Percentiles rank a stretch among this genome's conserved stretches.
phyloP scores from a whole-genome alignment of 2,797 vertebrate species.

The Arremon brunneinucha region DNA sequence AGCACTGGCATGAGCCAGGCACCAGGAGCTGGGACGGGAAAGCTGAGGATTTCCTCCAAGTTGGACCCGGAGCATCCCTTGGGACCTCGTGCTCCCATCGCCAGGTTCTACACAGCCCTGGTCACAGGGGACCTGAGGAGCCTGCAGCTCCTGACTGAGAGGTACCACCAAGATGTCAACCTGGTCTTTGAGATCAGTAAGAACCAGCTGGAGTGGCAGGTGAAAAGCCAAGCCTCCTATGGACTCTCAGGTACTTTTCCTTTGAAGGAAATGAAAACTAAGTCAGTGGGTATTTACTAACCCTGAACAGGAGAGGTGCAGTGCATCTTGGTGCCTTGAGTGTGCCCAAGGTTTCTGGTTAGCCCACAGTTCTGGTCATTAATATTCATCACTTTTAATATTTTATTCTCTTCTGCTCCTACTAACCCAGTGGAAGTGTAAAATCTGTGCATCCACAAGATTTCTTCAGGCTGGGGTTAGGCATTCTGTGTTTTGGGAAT shows the following conservation, averaged over 20 bases:
- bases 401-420: background rate
- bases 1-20: conserved; percentile 41
- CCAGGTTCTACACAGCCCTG: conserved; percentile 67
- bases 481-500: background rate
- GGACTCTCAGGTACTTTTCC: conserved; percentile 76
- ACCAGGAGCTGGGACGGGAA: conserved; percentile 11
- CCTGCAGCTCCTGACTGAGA: conserved; percentile 59
- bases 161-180: conserved; percentile 69
- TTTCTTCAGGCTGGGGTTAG: background rate
- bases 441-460: accelerated
- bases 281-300: background rate
- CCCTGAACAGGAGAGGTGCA: background rate
- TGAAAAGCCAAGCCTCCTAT: conserved; percentile 61
- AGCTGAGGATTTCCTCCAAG: conserved; percentile 51
- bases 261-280: background rate
- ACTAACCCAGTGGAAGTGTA: background rate
- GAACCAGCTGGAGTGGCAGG: conserved; percentile 75
- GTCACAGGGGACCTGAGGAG: conserved; percentile 65
- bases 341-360: background rate
- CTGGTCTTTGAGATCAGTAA: conserved; percentile 71
- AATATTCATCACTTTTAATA: background rate
- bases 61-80: background rate
- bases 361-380: no score
- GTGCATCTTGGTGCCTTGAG: accelerated
- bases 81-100: background rate